Conservation (phyloP, 2,113 vertebrate species). For the Silurus asotus region DNA sequence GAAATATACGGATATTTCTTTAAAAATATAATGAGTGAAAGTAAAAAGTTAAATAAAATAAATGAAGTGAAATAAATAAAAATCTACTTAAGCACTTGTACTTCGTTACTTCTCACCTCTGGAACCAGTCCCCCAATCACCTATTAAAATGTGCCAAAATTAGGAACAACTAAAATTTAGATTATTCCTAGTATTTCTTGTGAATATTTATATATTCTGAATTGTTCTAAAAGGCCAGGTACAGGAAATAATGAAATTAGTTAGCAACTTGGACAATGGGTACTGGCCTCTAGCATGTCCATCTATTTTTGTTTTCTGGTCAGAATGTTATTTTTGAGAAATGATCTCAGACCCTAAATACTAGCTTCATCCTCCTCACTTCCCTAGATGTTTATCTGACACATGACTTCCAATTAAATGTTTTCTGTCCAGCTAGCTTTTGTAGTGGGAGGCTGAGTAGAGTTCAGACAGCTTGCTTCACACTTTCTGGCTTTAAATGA, state of each 20-base stretch:
- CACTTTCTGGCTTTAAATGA: background rate
- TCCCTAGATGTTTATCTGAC: constrained; percentile 16
- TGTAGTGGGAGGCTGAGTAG: constrained; percentile 5
- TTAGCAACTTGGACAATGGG: background rate
- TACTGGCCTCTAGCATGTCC: background rate
- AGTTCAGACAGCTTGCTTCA: constrained; percentile 13
- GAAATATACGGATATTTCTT: too few relatives aligned
- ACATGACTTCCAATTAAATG: constrained; percentile 5
- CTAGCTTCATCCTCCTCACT: constrained; percentile 17
- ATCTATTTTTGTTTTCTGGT: constrained; percentile 15
- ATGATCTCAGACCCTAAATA: constrained; percentile 27
- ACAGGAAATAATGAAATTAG: background rate
- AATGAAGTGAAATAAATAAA: too few relatives aligned
- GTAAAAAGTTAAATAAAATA: too few relatives aligned
- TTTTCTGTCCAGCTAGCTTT: constrained; percentile 24
- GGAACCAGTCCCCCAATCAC: too few relatives aligned
- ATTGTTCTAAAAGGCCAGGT: background rate
- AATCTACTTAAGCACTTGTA: too few relatives aligned
- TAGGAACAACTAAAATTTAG: too few relatives aligned
- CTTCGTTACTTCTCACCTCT: too few relatives aligned
- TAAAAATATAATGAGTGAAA: too few relatives aligned
- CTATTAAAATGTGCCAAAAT: too few relatives aligned
- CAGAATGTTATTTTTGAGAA: constrained; percentile 5
- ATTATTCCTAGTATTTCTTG: background rate
- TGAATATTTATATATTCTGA: background rate